Conservation (phyloP, 2,113 vertebrate species). For the Brachyistius frenatus region DNA sequence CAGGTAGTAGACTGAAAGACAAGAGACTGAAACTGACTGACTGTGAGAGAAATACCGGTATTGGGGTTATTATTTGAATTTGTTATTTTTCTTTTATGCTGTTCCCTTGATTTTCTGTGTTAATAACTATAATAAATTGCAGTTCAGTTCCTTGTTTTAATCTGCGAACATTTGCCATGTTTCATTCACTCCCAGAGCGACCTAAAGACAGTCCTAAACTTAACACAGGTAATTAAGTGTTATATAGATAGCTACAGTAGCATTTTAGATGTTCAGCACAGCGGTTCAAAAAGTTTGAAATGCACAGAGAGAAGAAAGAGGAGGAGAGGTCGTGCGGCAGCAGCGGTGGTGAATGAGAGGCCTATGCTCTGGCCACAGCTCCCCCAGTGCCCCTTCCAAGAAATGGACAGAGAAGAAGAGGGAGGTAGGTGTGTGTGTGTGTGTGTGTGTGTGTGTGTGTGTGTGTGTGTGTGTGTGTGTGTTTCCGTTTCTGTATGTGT, state of each 20-base stretch:
- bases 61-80: no score
- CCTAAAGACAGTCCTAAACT: no score
- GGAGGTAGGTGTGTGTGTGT: neutral
- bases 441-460: constrained; percentile 16
- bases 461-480: constrained; percentile 12
- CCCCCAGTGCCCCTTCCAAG: constrained; percentile 63
- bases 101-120: no score
- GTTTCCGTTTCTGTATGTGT: constrained; percentile 20
- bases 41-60: no score
- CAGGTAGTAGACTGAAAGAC: no score
- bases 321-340: neutral
- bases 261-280: neutral
- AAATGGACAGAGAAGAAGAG: constrained; percentile 46
- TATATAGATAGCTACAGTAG: neutral
- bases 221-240: no score
- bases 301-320: constrained; percentile 14
- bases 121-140: no score
- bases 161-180: no score
- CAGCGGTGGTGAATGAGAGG: constrained; percentile 14
- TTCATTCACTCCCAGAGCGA: no score
- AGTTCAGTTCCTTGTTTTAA: no score
- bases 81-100: no score
- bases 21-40: no score
- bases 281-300: neutral
- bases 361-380: constrained; percentile 38